Conservation (phyloP, 2,113 vertebrate genomes). For the Microcebus murinus region DNA sequence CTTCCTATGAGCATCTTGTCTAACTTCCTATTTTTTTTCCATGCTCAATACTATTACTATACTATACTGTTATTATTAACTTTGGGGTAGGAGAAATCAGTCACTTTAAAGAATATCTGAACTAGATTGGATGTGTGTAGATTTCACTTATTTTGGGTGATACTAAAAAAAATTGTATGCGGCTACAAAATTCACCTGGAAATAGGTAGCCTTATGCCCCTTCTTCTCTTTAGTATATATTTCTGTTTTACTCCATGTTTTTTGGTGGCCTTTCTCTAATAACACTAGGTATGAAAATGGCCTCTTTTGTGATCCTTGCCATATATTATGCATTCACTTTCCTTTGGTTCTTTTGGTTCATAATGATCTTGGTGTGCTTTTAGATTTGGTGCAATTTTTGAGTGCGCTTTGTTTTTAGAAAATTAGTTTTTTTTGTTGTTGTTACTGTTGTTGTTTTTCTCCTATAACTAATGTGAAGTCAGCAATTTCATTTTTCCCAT, state of each 20-base stretch:
- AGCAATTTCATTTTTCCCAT: constrained; percentile 81
- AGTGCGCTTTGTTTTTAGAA: constrained; percentile 78
- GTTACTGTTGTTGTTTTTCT: constrained; percentile 30
- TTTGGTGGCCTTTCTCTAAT: not conserved
- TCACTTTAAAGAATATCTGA: not conserved
- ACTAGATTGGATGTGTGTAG: not conserved
- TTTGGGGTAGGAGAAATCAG: constrained; percentile 58
- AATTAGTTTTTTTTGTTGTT: constrained; percentile 69
- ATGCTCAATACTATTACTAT: not conserved
- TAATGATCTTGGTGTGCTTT: constrained; percentile 79
- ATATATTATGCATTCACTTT: not conserved
- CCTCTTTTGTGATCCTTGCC: not conserved
- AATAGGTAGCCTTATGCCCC: not conserved
- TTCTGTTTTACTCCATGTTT: not conserved
- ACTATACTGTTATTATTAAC: constrained; percentile 53
- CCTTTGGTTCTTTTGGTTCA: constrained; percentile 63
- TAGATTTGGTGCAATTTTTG: constrained; percentile 68
- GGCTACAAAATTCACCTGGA: not conserved
- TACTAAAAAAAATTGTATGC: not conserved
- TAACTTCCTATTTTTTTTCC: constrained; percentile 58
- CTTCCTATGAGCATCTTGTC: constrained; percentile 65
- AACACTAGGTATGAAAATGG: not conserved
- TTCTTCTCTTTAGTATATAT: not conserved
- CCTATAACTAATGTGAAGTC: constrained; percentile 80
- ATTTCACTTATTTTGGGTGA: not conserved